phyloP scores from a whole-genome alignment of 2,113 vertebrate genomes.

The Rhynchomys soricoides region DNA sequence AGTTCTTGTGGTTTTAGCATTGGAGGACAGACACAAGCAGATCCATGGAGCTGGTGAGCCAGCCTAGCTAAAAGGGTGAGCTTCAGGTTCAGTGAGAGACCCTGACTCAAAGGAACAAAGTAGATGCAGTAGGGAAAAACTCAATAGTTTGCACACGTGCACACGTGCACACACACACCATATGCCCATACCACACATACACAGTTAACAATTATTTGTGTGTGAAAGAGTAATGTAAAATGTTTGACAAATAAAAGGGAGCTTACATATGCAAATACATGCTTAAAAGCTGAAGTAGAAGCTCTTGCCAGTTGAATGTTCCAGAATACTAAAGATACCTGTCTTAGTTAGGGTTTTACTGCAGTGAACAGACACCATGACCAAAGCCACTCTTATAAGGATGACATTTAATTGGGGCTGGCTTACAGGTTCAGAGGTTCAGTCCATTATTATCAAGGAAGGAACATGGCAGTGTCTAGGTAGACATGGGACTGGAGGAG shows the following conservation, averaged over 20 bases:
- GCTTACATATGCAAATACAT: not conserved
- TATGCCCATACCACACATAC: not conserved
- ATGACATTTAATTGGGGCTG: too few species aligned
- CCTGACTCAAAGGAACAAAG: not conserved
- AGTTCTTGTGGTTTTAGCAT: not conserved
- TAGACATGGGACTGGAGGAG: too few species aligned
- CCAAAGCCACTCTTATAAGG: too few species aligned
- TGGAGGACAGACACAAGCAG: not conserved
- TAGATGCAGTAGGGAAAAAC: not conserved
- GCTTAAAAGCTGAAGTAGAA: not conserved
- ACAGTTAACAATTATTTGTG: not conserved
- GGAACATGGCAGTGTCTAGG: too few species aligned
- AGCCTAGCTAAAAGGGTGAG: not conserved
- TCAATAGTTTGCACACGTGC: not conserved
- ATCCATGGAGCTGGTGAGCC: not conserved
- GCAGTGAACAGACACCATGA: too few species aligned
- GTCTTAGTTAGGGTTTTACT: too few species aligned
- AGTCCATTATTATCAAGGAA: too few species aligned
- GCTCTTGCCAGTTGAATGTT: not conserved
- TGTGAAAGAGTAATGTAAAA: slow-evolving; percentile 1
- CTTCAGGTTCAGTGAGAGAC: not conserved
- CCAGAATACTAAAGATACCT: not conserved
- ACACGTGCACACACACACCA: not conserved
- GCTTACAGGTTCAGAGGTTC: too few species aligned
- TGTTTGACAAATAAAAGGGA: not conserved